These are phyloP conservation scores for Nymphicus hollandicus DNA, from an alignment of 2,113 vertebrate species.

Conservation along the genomic window DNA sequence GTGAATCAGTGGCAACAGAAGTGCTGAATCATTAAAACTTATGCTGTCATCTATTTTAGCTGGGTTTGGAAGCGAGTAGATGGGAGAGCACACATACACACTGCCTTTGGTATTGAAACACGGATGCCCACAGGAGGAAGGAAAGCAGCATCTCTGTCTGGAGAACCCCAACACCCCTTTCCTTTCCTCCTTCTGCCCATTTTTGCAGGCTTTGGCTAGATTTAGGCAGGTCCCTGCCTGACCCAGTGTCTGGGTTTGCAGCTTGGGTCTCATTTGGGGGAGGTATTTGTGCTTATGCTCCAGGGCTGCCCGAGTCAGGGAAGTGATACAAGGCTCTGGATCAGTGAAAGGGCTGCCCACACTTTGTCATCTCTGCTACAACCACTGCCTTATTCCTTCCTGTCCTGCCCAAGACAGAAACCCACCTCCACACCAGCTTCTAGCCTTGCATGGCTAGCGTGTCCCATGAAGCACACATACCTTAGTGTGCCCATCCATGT, in stretches of 20 bases:
- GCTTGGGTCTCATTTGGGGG: background rate
- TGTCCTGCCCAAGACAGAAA: background rate
- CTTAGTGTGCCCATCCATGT: rapidly evolving
- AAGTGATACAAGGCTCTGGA: background rate
- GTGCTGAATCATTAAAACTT: conserved; percentile 34
- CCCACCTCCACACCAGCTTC: background rate
- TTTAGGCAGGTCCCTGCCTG: background rate
- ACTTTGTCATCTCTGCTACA: background rate
- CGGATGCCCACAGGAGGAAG: background rate
- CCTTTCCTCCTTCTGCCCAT: background rate
- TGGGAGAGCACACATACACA: background rate
- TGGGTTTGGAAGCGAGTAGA: background rate
- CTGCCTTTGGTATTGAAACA: background rate
- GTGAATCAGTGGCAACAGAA: conserved; percentile 45
- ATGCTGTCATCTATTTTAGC: background rate
- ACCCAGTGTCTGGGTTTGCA: rapidly evolving
- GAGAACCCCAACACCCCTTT: background rate
- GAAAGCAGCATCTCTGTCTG: background rate
- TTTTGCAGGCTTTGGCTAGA: background rate
- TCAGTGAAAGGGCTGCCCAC: background rate
- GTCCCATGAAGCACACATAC: rapidly evolving
- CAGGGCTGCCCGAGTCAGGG: background rate
- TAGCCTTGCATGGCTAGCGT: background rate
- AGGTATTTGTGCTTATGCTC: background rate
- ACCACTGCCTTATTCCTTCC: background rate